A percentile compares a stretch with the other conserved stretches of the same genome.
Evolutionary conservation across 2,113 vertebrate species (phyloP).

Genomic region (Lamprotornis superbus): DNA sequence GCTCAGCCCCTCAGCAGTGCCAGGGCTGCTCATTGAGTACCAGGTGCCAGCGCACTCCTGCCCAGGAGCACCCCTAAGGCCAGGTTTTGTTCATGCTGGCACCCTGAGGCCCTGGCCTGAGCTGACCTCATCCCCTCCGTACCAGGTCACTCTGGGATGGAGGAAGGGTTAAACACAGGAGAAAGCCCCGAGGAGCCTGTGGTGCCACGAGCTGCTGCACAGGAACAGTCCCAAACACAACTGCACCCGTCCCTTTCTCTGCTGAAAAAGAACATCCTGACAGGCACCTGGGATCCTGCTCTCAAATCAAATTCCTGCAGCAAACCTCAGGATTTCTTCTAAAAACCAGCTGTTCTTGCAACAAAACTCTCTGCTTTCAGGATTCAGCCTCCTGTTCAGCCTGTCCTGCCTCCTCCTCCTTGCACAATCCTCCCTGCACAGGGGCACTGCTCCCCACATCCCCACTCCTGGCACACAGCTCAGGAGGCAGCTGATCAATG

Average conservation of each 20-base stretch:
- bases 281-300: background rate
- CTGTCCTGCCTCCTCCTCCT: background rate
- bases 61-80: background rate
- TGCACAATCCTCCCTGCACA: background rate
- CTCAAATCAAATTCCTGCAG: background rate
- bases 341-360: background rate
- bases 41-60: rapidly evolving
- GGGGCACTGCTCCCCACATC: background rate
- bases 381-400: background rate
- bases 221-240: background rate
- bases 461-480: background rate
- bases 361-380: background rate
- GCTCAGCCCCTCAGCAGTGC: background rate
- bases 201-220: background rate
- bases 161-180: background rate
- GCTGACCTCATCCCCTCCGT: background rate
- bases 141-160: background rate
- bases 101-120: background rate
- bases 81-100: background rate
- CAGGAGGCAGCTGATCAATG: background rate
- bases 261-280: rapidly evolving
- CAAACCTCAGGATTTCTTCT: background rate
- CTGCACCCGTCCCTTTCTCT: background rate
- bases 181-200: background rate
- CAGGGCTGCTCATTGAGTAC: too few relatives aligned